phyloP scores from a whole-genome alignment of 92 coral and sea anemone genomes.

The Anthopleura xanthogrammica region DNA sequence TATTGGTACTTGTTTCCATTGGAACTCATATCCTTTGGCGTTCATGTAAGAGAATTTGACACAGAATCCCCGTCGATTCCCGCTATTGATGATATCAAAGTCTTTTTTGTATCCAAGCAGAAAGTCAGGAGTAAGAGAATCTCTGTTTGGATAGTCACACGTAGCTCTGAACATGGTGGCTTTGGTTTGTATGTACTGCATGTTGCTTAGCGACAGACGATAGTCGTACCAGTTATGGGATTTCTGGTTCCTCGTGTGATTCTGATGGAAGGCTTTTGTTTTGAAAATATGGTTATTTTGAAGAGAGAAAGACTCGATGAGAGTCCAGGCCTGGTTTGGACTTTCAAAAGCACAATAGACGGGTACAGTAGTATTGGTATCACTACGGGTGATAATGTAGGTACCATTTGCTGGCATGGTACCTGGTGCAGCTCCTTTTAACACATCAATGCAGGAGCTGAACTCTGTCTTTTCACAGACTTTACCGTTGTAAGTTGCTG shows the following conservation, averaged over 20 bases:
- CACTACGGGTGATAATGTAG: neutral
- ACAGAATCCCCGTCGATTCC: neutral
- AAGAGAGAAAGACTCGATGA: conserved; percentile 50
- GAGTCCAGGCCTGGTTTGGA: conserved; percentile 49
- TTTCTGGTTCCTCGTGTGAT: conserved; percentile 25
- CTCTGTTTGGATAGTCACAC: neutral
- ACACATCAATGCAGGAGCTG: neutral
- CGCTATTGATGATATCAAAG: neutral
- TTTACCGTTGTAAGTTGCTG: no score
- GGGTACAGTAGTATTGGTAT: neutral
- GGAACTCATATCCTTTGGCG: neutral
- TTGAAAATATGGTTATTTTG: conserved; percentile 25
- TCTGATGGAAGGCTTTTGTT: conserved; percentile 26
- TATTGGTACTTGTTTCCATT: neutral
- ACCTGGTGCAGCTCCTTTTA: neutral
- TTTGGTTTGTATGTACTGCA: neutral
- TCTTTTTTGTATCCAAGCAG: neutral
- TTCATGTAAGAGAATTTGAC: neutral
- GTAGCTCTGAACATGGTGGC: conserved; percentile 5
- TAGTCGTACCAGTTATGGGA: conserved; percentile 38
- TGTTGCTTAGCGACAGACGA: conserved; percentile 11
- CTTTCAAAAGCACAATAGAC: conserved; percentile 29
- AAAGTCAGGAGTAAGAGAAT: conserved; percentile 1
- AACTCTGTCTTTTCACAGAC: neutral
- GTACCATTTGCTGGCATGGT: conserved; percentile 4